Evolutionary conservation across 2,113 vertebrate species (phyloP).

Genomic region (Heterochromis multidens): DNA sequence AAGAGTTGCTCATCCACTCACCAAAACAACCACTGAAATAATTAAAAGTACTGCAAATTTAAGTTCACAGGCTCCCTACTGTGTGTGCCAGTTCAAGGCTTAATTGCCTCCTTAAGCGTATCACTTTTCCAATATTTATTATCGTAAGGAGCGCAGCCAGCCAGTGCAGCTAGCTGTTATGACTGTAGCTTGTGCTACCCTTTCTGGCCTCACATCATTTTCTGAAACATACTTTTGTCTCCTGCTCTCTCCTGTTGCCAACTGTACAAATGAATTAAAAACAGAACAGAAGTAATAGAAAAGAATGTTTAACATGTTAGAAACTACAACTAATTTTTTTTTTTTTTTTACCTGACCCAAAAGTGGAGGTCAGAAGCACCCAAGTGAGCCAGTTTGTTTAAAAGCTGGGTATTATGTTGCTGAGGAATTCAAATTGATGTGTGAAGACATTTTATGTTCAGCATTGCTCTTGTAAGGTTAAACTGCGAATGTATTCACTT

Average conservation of each 20-base stretch:
- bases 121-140: not conserved
- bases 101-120: constrained; percentile 32
- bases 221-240: not conserved
- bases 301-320: not conserved
- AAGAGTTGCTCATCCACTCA: not conserved
- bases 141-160: not conserved
- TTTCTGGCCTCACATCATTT: not conserved
- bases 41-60: not conserved
- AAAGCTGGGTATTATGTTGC: not conserved
- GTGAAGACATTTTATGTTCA: not conserved
- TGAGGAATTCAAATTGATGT: not conserved
- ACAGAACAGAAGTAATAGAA: not conserved
- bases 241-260: not conserved
- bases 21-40: not conserved
- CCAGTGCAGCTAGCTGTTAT: not conserved
- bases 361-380: not conserved
- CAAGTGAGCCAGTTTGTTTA: not conserved
- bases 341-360: too few species aligned
- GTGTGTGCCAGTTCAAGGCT: not conserved
- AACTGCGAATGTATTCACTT: not conserved
- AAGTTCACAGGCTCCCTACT: not conserved
- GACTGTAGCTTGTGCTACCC: not conserved
- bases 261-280: not conserved
- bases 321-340: too few species aligned
- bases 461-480: not conserved